Percentiles rank a stretch among this genome's conserved stretches.
Evolutionary conservation across 2,797 vertebrate species (phyloP).

Genomic region (Anguilla anguilla): DNA sequence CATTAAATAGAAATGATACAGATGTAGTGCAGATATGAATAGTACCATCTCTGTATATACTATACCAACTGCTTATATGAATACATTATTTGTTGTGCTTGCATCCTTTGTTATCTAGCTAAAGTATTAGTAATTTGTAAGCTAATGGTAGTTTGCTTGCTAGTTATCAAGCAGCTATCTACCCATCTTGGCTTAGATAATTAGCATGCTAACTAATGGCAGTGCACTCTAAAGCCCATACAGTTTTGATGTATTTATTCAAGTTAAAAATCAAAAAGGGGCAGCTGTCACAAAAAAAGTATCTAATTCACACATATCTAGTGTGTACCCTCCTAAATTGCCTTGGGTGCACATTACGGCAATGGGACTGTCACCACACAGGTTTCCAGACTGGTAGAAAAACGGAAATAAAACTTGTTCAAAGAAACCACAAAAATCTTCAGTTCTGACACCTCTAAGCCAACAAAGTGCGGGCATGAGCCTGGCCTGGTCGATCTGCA

Average conservation of each 20-base stretch:
- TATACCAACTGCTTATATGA: neutral
- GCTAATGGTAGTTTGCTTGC: neutral
- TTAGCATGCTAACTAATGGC: too few relatives aligned
- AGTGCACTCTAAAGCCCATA: neutral
- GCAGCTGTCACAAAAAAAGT: neutral
- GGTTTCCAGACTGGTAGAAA: neutral
- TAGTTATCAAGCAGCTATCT: neutral
- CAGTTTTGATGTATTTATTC: neutral
- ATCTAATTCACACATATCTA: neutral
- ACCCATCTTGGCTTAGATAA: neutral
- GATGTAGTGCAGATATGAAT: too few relatives aligned
- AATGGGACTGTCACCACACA: neutral
- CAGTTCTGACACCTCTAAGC: neutral
- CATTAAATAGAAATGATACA: too few relatives aligned
- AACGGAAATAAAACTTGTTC: neutral
- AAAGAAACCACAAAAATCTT: neutral
- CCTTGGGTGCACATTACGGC: neutral
- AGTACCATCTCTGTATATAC: neutral
- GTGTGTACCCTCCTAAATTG: neutral
- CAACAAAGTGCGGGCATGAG: neutral
- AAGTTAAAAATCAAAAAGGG: neutral
- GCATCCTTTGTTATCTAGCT: neutral
- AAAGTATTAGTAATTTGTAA: neutral
- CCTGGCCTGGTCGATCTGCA: conserved; percentile 6
- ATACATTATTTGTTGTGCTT: neutral